Conservation (phyloP, 1,140 invertebrate genomes). For the Diploscapter pachys region DNA sequence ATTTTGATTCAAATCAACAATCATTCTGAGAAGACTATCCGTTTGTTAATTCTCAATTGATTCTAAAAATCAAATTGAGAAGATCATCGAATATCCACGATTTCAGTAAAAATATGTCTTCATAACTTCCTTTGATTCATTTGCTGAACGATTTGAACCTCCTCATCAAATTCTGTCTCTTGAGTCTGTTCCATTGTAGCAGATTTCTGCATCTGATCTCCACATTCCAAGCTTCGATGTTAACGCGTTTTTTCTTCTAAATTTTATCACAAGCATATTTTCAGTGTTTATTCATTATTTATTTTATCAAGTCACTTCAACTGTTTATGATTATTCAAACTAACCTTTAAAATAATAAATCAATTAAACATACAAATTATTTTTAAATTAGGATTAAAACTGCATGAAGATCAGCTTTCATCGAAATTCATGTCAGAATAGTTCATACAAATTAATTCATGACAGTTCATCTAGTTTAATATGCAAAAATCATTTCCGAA, state of each 20-base stretch:
- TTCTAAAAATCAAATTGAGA: background rate
- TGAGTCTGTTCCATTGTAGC: background rate
- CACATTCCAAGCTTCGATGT: too few species aligned
- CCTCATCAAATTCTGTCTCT: background rate
- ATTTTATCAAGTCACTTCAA: background rate
- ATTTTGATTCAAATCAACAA: too few species aligned
- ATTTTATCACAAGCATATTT: background rate
- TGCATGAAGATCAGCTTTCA: background rate
- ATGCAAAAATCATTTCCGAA: background rate
- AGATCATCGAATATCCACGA: background rate
- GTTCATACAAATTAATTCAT: background rate
- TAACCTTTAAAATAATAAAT: background rate
- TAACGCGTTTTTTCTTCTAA: background rate
- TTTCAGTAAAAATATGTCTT: background rate
- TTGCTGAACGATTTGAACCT: background rate
- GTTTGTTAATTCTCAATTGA: background rate
- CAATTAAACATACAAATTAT: background rate
- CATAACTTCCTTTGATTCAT: background rate
- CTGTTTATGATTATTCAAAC: background rate
- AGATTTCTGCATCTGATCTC: too few species aligned
- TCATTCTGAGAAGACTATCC: too few species aligned
- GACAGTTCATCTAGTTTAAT: constrained; percentile 14
- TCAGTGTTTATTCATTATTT: background rate
- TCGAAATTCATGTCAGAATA: background rate
- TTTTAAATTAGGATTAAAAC: background rate